A percentile compares a stretch with the other conserved stretches of the same genome.
Conservation (phyloP, 2,797 vertebrate species). For the Myoxocephalus aenaeus region DNA sequence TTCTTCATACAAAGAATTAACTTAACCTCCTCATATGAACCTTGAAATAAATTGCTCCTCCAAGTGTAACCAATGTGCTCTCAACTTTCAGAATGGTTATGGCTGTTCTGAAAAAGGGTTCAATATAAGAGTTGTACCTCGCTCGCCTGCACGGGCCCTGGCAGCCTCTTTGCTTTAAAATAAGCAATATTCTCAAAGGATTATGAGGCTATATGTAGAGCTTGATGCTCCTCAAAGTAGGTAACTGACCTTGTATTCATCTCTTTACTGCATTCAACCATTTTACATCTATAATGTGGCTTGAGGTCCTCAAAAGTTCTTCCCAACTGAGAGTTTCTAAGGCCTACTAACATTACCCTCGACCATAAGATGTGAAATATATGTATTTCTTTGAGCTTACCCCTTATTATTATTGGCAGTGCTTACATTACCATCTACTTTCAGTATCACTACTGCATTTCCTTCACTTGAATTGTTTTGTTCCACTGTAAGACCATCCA, state of each 20-base stretch:
- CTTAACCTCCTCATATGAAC: slow-evolving; percentile 62
- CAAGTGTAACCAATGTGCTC: slow-evolving; percentile 64
- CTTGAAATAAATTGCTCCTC: slow-evolving; percentile 70
- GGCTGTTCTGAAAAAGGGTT: slow-evolving; percentile 41
- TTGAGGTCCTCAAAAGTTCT: slow-evolving; percentile 12
- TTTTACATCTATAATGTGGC: slow-evolving; percentile 20
- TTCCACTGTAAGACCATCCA: background rate
- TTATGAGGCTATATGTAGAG: slow-evolving; percentile 25
- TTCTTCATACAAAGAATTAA: slow-evolving; percentile 63
- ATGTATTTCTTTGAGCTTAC: slow-evolving; percentile 8
- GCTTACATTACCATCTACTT: slow-evolving; percentile 25
- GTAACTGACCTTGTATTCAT: slow-evolving; percentile 27
- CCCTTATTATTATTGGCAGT: slow-evolving; percentile 17
- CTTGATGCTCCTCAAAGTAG: slow-evolving; percentile 15
- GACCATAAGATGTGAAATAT: background rate
- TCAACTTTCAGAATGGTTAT: slow-evolving; percentile 51
- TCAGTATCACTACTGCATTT: background rate
- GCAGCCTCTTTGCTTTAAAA: slow-evolving; percentile 38
- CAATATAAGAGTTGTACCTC: slow-evolving; percentile 13
- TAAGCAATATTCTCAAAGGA: slow-evolving; percentile 37
- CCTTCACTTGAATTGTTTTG: background rate
- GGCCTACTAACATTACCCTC: background rate
- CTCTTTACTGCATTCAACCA: slow-evolving; percentile 20
- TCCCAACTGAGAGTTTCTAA: slow-evolving; percentile 11
- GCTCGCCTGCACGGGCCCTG: slow-evolving; percentile 4